phyloP scores from a whole-genome alignment of 92 coral and sea anemone genomes.

The Muricea muricata region DNA sequence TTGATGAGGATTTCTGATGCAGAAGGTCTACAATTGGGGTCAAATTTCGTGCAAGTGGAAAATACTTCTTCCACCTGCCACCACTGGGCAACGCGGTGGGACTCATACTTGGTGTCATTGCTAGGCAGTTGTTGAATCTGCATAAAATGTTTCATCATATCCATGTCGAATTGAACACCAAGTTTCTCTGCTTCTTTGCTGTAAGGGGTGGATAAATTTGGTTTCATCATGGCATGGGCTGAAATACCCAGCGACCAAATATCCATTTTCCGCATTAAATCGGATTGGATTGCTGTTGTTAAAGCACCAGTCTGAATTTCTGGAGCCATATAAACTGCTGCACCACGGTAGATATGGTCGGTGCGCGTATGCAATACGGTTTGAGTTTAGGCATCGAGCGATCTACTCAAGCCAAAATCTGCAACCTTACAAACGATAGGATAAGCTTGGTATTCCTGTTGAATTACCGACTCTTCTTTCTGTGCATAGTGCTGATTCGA shows the following conservation, averaged over 20 bases:
- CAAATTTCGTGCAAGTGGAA: background rate
- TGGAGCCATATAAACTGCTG: background rate
- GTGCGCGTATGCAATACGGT: background rate
- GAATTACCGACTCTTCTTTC: too few species aligned
- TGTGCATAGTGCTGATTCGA: too few species aligned
- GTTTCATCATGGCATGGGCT: background rate
- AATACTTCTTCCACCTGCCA: background rate
- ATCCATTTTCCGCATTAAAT: background rate
- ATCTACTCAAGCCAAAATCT: slow-evolving; percentile 89
- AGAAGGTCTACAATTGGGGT: background rate
- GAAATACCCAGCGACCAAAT: background rate
- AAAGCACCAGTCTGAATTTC: background rate
- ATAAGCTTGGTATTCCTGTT: too few species aligned
- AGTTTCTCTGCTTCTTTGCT: background rate
- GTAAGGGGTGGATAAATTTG: background rate
- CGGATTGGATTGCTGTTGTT: background rate
- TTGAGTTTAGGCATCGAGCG: slow-evolving; percentile 64
- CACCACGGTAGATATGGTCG: background rate
- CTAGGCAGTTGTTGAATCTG: background rate
- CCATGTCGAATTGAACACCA: background rate
- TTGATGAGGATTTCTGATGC: background rate
- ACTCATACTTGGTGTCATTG: background rate
- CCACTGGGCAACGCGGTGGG: background rate
- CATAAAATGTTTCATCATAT: background rate
- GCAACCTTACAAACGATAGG: slow-evolving; percentile 65